phyloP scores from a whole-genome alignment of 2,797 vertebrate genomes.

The Champsocephalus gunnari region DNA sequence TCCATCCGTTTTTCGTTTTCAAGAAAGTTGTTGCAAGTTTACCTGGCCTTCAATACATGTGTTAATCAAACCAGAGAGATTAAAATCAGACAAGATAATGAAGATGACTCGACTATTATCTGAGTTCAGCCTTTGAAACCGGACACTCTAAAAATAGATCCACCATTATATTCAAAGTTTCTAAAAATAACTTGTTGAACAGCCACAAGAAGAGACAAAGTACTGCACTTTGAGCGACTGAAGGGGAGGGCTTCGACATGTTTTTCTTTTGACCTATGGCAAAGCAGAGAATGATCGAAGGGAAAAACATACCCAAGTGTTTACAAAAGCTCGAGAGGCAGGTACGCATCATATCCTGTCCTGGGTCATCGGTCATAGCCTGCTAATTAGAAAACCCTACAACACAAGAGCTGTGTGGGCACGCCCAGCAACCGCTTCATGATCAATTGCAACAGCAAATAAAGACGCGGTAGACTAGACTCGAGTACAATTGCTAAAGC shows the following conservation, averaged over 20 bases:
- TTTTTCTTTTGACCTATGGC: slow-evolving; percentile 75
- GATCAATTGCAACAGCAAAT: slow-evolving; percentile 61
- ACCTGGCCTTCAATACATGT: slow-evolving; percentile 39
- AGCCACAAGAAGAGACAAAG: slow-evolving; percentile 30
- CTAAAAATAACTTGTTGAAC: slow-evolving; percentile 60
- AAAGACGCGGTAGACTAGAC: not conserved
- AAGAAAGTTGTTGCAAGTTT: not conserved
- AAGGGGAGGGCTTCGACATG: slow-evolving; percentile 50
- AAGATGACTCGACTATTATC: slow-evolving; percentile 6
- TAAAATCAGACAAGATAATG: slow-evolving; percentile 40
- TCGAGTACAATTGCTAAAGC: slow-evolving; percentile 18
- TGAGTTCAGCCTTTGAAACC: slow-evolving; percentile 21
- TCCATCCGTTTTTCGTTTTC: slow-evolving; percentile 53
- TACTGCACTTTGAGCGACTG: slow-evolving; percentile 34
- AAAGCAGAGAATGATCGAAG: slow-evolving; percentile 67
- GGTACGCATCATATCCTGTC: slow-evolving; percentile 83
- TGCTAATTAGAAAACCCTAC: slow-evolving; percentile 70
- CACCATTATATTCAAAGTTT: slow-evolving; percentile 12
- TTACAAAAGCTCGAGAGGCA: slow-evolving; percentile 79
- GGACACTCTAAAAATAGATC: slow-evolving; percentile 39
- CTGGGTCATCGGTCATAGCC: slow-evolving; percentile 75
- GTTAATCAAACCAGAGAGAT: slow-evolving; percentile 63
- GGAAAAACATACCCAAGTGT: slow-evolving; percentile 79
- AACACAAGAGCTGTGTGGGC: slow-evolving; percentile 70
- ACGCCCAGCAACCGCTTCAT: slow-evolving; percentile 58